These are phyloP conservation scores for Helarctos malayanus DNA, from an alignment of 2,797 vertebrate genomes.

Conservation along the genomic window DNA sequence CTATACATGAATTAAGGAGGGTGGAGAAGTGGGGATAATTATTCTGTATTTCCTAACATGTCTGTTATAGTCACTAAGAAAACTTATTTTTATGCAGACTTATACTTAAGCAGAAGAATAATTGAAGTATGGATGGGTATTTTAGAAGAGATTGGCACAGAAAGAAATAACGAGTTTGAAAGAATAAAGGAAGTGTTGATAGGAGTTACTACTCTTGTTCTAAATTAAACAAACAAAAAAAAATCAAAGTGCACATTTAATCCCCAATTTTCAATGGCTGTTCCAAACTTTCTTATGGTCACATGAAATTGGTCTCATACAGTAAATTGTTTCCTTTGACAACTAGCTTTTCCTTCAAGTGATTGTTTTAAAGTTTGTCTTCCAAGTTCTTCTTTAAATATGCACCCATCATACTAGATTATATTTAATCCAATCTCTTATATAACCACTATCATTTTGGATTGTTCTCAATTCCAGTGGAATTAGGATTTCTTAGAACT, in stretches of 20 bases:
- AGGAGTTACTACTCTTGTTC: conserved; percentile 76
- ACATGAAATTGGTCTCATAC: conserved; percentile 85
- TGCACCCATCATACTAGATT: conserved; percentile 88
- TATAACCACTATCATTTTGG: conserved; percentile 89
- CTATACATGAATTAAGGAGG: conserved; percentile 24
- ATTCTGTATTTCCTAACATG: not conserved
- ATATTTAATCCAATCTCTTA: conserved; percentile 90
- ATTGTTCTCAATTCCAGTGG: conserved; percentile 87
- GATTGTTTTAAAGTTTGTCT: conserved; percentile 87
- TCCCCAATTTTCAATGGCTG: conserved; percentile 84
- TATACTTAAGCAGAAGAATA: conserved; percentile 20
- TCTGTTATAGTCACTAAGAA: not conserved
- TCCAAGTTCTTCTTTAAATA: conserved; percentile 90
- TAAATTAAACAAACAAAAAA: conserved; percentile 76
- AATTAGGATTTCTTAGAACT: conserved; percentile 90
- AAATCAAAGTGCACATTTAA: conserved; percentile 84
- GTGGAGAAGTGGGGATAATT: not conserved
- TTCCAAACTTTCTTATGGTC: conserved; percentile 77
- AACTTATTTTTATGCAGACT: conserved; percentile 53
- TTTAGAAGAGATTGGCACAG: conserved; percentile 67
- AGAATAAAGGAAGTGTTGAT: conserved; percentile 72
- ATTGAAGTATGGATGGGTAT: conserved; percentile 5
- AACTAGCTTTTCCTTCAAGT: conserved; percentile 83
- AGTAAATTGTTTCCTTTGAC: conserved; percentile 88
- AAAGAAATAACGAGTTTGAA: conserved; percentile 70